phyloP scores from a whole-genome alignment of 2,797 vertebrate species.

The Botia kubotai region DNA sequence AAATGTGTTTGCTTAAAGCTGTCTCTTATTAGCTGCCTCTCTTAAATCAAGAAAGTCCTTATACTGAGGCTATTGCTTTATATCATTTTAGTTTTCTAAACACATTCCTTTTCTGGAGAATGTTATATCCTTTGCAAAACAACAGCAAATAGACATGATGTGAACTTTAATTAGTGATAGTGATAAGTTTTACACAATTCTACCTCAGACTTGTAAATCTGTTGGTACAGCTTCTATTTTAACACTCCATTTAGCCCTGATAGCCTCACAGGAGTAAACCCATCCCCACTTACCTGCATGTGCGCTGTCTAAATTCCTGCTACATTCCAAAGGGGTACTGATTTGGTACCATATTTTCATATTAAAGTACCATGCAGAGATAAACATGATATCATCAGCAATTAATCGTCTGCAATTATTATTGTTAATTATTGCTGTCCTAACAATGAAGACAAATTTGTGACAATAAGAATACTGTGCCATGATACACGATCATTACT shows the following conservation, averaged over 20 bases:
- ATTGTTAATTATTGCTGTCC: slow-evolving; percentile 67
- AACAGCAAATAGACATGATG: background rate
- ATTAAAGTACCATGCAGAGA: slow-evolving; percentile 48
- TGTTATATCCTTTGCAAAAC: background rate
- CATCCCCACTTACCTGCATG: background rate
- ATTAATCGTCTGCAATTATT: slow-evolving; percentile 62
- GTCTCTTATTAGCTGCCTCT: background rate
- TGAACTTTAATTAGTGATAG: background rate
- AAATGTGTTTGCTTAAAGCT: background rate
- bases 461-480: no score
- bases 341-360: no score
- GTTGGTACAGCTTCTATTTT: background rate
- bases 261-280: background rate
- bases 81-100: background rate
- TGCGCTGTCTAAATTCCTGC: background rate
- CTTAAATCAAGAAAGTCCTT: background rate
- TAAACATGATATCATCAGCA: slow-evolving; percentile 72
- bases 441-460: slow-evolving; percentile 16
- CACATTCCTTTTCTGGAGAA: background rate
- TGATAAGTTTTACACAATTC: background rate
- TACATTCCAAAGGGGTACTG: no score
- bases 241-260: slow-evolving; percentile 6
- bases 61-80: background rate
- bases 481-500: slow-evolving; percentile 5
- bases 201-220: background rate